Evolutionary conservation across 2,888 invertebrate species (phyloP), one percentile per base, ranked within the genome.

Genomic region (Fragum fragum): DNA sequence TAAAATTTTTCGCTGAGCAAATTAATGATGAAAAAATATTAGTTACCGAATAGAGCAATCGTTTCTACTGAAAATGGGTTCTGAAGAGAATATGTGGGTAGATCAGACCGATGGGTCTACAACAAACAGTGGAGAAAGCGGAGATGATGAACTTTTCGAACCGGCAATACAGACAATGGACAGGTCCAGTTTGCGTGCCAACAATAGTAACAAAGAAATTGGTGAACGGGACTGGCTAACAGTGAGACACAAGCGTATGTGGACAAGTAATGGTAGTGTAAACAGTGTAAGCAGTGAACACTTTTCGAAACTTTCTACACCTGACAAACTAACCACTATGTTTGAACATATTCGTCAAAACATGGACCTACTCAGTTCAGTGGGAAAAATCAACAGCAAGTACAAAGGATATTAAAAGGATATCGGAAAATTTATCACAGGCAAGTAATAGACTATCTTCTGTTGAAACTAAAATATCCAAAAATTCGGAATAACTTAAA

Each of bases 321-420:
- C 68, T 1, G 68, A 68, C 18, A 21, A 68, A 42, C 18, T 68
- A 6, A 36, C n/a, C 18, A 68, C 42, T 5, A 68, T 42, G 39
- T 68, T 68, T 21, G 23, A n/a, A 14, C 6, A 21, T 11, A 68
- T 68, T 16, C 39, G 7, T 1, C 9, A 23, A 68, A 68, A 68
- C 18, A 47, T 21, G 5, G 68, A 68, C 1, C 23, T 68, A 26
- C 21, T 68, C 5, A 21, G 68, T 18, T 39, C 68, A 11, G 21
- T 68, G 26, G 23, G 9, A 21, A 26, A 1, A 23, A n/a, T 42
- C 6, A 39, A 68, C 39, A 23, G 21, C 5, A 21, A 39, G 23
- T 42, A 5, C 21, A 3, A 7, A 21, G 7, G 61, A 61, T 32
- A 61, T 68, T 23, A 26, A 42, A 68, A 36, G 42, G 39, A 42